phyloP scores from a whole-genome alignment of 2,797 vertebrate genomes.

The Macroramphosus scolopax region DNA sequence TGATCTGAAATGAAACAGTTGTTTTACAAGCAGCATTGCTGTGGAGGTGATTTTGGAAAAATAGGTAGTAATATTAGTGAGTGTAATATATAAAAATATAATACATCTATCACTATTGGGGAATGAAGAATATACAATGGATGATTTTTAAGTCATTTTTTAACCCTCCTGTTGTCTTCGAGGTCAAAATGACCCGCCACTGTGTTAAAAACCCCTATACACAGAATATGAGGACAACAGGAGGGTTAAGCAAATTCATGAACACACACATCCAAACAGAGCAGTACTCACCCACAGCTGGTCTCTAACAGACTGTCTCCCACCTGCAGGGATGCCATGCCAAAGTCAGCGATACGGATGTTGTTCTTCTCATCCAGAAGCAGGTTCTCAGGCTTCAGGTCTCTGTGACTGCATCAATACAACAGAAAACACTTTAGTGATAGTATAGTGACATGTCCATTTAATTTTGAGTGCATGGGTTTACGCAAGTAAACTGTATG shows the following conservation, averaged over 20 bases:
- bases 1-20: slow-evolving; percentile 79
- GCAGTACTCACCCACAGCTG: slow-evolving; percentile 87
- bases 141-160: too few relatives aligned
- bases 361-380: slow-evolving; percentile 93
- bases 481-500: slow-evolving; percentile 4
- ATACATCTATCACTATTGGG: too few relatives aligned
- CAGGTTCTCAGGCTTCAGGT: slow-evolving; percentile 92
- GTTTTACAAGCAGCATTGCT: slow-evolving; percentile 7
- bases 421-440: slow-evolving; percentile 4
- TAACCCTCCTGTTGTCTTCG: too few relatives aligned
- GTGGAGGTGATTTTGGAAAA: neutral
- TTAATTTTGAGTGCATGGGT: neutral
- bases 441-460: neutral
- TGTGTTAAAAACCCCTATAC: too few relatives aligned
- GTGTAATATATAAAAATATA: neutral
- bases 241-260: too few relatives aligned
- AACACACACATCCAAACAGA: neutral
- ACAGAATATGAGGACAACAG: too few relatives aligned
- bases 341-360: slow-evolving; percentile 92
- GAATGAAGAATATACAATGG: too few relatives aligned
- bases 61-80: neutral
- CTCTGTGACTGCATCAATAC: slow-evolving; percentile 83
- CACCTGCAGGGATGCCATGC: slow-evolving; percentile 94
- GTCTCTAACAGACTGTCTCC: slow-evolving; percentile 92
- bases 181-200: too few relatives aligned